Base-by-base conservation (phyloP, 1,140 invertebrate genomes). In the Dendrolimus kikuchii region DNA sequence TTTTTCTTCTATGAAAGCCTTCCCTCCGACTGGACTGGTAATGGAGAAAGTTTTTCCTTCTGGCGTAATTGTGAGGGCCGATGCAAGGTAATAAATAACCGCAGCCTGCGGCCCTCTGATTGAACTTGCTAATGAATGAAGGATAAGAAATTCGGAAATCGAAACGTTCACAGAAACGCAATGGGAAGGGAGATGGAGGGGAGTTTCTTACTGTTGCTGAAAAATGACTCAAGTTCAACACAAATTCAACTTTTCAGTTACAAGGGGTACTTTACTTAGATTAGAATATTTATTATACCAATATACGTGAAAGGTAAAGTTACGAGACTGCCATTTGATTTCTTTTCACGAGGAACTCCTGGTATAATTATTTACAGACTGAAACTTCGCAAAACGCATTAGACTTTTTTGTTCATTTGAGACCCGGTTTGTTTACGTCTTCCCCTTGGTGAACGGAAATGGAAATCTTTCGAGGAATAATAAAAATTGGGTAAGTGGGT, bases 71-170 rank as follows among this genome's bases (percentile, higher is more conserved):
- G 81, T 85, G 71, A 71, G 81, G 78, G 80, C 76, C 72, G 73
- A 77, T 80, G 74, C 60, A 63, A 76, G 74, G 80, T 76, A 77
- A 85, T 85, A 85, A 85, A 85, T 85, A 83, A 83, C 78, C 79
- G 55, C 74, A 75, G 70, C 62, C 72, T 70, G 70, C 57, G 61
- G 66, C 65, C 72, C 72, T 68, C 79, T 85, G 80, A 81, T 85
- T 83, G 81, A 85, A 81, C 80, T 85, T 81, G 81, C 77, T 85
- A 85, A 85, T 85, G 81, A 82, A 85, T 78, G 77, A 76, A 77
- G 81, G 74, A 82, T 82, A 81, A 83, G 77, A 75, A 85, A 82
- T 76, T 69, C 71, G 66, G 70, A 77, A 76, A 81, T 81, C 75
- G 76, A 74, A 80, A 71, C 71, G 60, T 68, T 63, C 64, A 62